Evolutionary conservation across 1,140 invertebrate genomes (phyloP).

Genomic region (Megalopta genalis): DNA sequence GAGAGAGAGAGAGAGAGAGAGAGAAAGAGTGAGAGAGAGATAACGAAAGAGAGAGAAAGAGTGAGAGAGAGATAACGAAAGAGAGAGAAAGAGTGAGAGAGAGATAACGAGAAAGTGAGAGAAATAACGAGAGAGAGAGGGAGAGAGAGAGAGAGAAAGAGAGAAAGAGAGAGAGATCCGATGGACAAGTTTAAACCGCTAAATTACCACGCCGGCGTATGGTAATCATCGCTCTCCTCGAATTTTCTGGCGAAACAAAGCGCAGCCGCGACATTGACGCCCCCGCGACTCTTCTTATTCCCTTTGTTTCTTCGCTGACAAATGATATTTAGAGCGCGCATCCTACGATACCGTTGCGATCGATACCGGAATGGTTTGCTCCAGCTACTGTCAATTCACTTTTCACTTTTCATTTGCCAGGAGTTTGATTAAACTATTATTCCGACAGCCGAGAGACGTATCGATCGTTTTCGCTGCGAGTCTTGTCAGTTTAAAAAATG

Average conservation of each 20-base stretch:
- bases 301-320: conserved; percentile 24
- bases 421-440: conserved; percentile 7
- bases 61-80: too few relatives aligned
- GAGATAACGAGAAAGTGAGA: too few relatives aligned
- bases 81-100: too few relatives aligned
- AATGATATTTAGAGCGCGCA: conserved; percentile 33
- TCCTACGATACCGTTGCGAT: background rate
- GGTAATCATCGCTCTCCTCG: conserved; percentile 33
- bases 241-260: conserved; percentile 24
- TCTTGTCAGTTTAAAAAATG: background rate
- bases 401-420: background rate
- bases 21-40: too few relatives aligned
- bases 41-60: too few relatives aligned
- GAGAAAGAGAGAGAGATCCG: conserved; percentile 13
- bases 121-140: too few relatives aligned
- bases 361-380: conserved; percentile 1
- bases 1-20: too few relatives aligned
- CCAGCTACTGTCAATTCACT: background rate
- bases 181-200: conserved; percentile 9
- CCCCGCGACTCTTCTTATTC: conserved; percentile 8
- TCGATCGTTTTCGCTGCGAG: background rate
- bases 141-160: too few relatives aligned
- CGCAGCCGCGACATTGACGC: background rate
- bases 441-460: background rate
- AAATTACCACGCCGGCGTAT: conserved; percentile 9